Evolutionary conservation across 2,888 invertebrate genomes (phyloP), one percentile per base, ranked within the genome.

Genomic region (Phasia obesa): DNA sequence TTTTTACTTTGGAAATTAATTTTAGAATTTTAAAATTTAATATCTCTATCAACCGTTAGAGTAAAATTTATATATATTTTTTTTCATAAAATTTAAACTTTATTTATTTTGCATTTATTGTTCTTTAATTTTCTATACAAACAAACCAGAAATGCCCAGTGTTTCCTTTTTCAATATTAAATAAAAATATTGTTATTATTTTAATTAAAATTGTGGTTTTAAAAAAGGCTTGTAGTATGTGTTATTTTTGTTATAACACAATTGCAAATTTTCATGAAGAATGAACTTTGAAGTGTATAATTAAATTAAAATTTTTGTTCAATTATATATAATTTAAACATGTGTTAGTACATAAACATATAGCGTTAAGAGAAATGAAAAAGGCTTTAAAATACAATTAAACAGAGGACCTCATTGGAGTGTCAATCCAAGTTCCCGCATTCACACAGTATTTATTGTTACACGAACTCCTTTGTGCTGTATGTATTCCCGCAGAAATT

Each of bases 141-240:
- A 42, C 5, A 70, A 25, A n/a, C 7, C n/a, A 21, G 19, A 1
- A 31, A 31, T 31, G 15, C 13, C 1, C 2, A 19, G 1, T 47
- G 31, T 53, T 47, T 57, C 57, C 23, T 70, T 27, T 70, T 13
- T 1, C 47, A 64, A 67, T 51, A 82, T 77, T 81, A 77, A 69
- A 82, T 65, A 74, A 59, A 74, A 82, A 82, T 82, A 82, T 82
- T 82, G n/a, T 69, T 78, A 70, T 82, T 67, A 79, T 79, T 79
- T 81, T 78, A 81, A 84, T 84, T 84, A 81, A 84, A 81, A 84
- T 17, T 84, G 81, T 51, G 84, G 81, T 81, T 71, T 42, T 38
- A 19, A 44, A n/a, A 79, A 57, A 64, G 31, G 47, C 47, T 47
- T 73, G 53, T 53, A 27, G 9, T 3, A 25, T 64, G 49, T 42